Conservation (phyloP, 2,113 vertebrate species). For the Phainopepla nitens region DNA sequence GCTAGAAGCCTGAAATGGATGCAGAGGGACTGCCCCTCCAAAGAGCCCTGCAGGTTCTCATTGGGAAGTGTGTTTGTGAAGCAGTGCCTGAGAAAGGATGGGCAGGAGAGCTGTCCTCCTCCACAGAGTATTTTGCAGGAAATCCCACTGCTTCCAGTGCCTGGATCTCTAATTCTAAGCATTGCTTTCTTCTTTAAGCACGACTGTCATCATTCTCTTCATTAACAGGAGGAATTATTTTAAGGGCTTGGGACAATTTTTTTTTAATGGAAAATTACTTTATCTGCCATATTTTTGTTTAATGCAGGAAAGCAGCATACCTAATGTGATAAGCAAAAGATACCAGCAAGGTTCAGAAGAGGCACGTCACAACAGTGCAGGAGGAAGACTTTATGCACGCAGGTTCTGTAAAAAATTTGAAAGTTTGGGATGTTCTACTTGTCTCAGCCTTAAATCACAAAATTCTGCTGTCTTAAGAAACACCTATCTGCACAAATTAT, state of each 20-base stretch:
- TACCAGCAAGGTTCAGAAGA: neutral
- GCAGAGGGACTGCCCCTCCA: neutral
- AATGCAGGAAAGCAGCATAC: slow-evolving; percentile 49
- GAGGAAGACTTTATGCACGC: neutral
- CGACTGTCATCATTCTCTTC: neutral
- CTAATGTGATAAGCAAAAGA: slow-evolving; percentile 42
- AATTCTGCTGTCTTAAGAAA: slow-evolving; percentile 63
- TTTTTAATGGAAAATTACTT: neutral
- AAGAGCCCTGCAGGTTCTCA: neutral
- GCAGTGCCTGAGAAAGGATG: neutral
- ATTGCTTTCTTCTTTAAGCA: neutral
- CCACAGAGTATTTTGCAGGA: neutral
- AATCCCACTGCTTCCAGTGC: neutral
- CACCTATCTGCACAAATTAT: slow-evolving; percentile 63
- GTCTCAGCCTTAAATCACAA: slow-evolving; percentile 59
- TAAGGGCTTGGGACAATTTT: neutral
- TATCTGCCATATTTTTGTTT: neutral
- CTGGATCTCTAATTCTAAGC: neutral
- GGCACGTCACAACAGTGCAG: neutral
- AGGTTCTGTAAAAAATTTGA: slow-evolving; percentile 51
- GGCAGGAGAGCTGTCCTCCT: neutral
- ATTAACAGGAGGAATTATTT: neutral
- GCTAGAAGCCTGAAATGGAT: neutral
- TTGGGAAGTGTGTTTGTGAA: neutral
- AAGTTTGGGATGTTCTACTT: slow-evolving; percentile 68